Evolutionary conservation across 37 sponge, comb jelly and placozoan genomes (phyloP).

Genomic region (Spongia lamella): DNA sequence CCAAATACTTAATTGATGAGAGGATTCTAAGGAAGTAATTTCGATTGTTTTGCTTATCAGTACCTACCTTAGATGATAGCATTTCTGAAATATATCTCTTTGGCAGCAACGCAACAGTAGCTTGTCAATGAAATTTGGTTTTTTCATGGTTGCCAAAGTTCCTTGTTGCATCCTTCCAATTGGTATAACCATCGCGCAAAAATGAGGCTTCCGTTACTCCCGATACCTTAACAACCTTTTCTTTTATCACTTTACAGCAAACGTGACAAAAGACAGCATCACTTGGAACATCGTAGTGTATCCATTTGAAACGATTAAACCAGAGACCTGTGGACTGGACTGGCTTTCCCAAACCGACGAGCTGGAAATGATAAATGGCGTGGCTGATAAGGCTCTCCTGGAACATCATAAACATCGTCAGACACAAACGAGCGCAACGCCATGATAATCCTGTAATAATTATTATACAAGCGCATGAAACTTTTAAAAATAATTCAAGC

Average conservation of each 20-base stretch:
- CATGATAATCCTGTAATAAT: too few relatives aligned
- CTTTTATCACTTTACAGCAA: constrained; percentile 30
- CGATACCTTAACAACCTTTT: constrained; percentile 46
- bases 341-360: constrained; percentile 3
- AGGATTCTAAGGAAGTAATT: constrained; percentile 55
- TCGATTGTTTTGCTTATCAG: constrained; percentile 45
- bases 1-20: constrained; percentile 53
- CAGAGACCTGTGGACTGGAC: constrained; percentile 1
- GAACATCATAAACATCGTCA: constrained; percentile 15
- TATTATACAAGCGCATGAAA: too few relatives aligned
- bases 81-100: constrained; percentile 52
- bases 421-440: too few relatives aligned
- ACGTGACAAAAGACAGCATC: constrained; percentile 47
- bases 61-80: constrained; percentile 21
- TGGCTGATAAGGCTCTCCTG: constrained; percentile 17
- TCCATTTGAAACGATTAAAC: constrained; percentile 13
- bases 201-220: constrained; percentile 61
- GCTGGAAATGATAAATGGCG: constrained; percentile 22
- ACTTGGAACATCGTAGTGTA: constrained; percentile 17
- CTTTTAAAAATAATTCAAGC: too few relatives aligned
- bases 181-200: constrained; percentile 58
- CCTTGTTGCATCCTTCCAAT: constrained; percentile 76
- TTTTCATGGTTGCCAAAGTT: constrained; percentile 68
- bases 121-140: constrained; percentile 74
- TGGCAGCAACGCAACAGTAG: constrained; percentile 37